Conservation (phyloP, 2,888 invertebrate genomes). For the Torymus texanus region DNA sequence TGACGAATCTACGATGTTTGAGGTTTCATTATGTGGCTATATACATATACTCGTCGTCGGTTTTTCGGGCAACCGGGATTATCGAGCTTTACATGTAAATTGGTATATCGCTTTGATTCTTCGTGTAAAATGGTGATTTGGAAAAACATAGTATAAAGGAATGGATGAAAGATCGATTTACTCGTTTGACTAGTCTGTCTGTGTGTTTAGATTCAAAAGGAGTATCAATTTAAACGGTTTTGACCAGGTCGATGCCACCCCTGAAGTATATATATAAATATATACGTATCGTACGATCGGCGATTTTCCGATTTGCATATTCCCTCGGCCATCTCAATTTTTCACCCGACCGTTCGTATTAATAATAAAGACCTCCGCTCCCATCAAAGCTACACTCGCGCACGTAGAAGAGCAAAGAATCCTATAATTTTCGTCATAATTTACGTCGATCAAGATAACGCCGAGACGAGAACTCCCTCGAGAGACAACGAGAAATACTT, state of each 20-base stretch:
- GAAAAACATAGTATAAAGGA: too few species aligned
- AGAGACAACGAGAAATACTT: slow-evolving; percentile 35
- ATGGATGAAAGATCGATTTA: background rate
- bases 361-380: slow-evolving; percentile 10
- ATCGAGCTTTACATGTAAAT: too few species aligned
- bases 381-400: background rate
- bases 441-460: slow-evolving; percentile 58
- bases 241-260: background rate
- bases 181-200: background rate
- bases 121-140: too few species aligned
- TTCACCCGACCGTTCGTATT: slow-evolving; percentile 18
- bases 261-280: background rate
- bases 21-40: too few species aligned
- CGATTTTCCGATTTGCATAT: slow-evolving; percentile 24
- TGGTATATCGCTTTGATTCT: too few species aligned
- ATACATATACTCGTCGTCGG: too few species aligned
- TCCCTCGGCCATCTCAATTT: background rate
- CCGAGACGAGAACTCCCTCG: slow-evolving; percentile 19
- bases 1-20: background rate
- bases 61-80: too few species aligned
- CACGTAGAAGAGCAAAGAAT: slow-evolving; percentile 70
- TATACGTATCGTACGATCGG: background rate
- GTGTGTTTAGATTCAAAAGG: background rate
- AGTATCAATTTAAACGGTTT: too few species aligned
- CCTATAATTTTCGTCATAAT: slow-evolving; percentile 61